phyloP scores from a whole-genome alignment of 2,113 vertebrate genomes.

The Halcyon malimbica region DNA sequence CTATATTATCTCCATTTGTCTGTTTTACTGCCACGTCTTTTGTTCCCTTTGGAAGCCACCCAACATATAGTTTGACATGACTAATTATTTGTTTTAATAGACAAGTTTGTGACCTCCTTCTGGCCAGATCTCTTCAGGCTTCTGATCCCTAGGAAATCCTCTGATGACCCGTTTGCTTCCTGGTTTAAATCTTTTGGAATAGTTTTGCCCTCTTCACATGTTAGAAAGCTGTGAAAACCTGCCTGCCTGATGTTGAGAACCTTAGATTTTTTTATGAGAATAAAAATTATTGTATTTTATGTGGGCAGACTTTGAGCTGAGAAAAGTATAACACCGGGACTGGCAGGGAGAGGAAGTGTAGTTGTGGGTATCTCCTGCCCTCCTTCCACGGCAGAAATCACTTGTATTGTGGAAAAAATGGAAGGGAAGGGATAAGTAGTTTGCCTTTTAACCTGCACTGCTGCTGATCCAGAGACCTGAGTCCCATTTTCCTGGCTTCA shows the following conservation, averaged over 20 bases:
- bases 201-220: not conserved
- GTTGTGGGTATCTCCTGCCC: not conserved
- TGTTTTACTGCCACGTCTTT: not conserved
- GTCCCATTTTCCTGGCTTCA: not conserved
- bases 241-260: not conserved
- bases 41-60: constrained; percentile 20
- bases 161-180: constrained; percentile 7
- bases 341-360: not conserved
- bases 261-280: not conserved
- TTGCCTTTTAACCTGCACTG: not conserved
- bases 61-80: not conserved
- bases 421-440: not conserved
- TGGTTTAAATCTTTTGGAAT: not conserved
- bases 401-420: not conserved
- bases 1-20: not conserved
- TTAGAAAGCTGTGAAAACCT: not conserved
- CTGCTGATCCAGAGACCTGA: not conserved
- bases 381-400: not conserved
- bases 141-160: constrained; percentile 48
- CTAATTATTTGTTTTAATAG: constrained; percentile 46
- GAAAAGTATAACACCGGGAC: not conserved
- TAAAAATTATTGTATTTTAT: not conserved
- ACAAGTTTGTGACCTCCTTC: constrained; percentile 44
- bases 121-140: constrained; percentile 21
- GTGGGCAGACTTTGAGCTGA: not conserved